phyloP scores from a whole-genome alignment of 1,140 invertebrate genomes.

The Tetragnatha versicolor region DNA sequence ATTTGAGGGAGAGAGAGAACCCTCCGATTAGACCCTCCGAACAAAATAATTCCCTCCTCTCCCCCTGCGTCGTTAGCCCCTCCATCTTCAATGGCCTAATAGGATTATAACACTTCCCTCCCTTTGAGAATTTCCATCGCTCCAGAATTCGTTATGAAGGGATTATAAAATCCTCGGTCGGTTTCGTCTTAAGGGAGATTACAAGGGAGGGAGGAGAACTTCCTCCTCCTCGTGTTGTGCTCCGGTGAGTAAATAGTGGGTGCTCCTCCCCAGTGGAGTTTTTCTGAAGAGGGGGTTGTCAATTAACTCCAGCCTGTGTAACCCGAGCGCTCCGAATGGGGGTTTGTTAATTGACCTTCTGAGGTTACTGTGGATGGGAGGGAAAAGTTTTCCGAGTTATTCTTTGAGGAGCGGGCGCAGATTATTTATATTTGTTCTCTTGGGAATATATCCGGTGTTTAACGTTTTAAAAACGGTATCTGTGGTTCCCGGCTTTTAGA shows the following conservation, averaged over 20 bases:
- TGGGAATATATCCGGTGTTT: no score
- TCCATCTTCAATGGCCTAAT: conserved; percentile 36
- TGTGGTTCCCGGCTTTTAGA: no score
- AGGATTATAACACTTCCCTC: conserved; percentile 33
- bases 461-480: no score
- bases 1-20: conserved; percentile 10
- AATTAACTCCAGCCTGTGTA: conserved; percentile 29
- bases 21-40: neutral
- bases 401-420: no score
- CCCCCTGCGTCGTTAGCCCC: conserved; percentile 11
- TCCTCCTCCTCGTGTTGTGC: neutral
- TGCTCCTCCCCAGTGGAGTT: no score
- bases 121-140: conserved; percentile 4
- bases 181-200: conserved; percentile 44
- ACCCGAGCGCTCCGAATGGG: conserved; percentile 7
- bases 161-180: conserved; percentile 46
- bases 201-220: neutral
- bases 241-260: no score
- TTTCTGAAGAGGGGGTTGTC: conserved; percentile 15
- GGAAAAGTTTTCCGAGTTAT: no score
- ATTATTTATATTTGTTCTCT: no score
- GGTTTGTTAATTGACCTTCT: conserved; percentile 35
- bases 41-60: conserved; percentile 37
- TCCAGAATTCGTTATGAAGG: conserved; percentile 43
- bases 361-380: neutral